Evolutionary conservation across 2,797 vertebrate genomes (phyloP).

Genomic region (Anolis apletophallus): DNA sequence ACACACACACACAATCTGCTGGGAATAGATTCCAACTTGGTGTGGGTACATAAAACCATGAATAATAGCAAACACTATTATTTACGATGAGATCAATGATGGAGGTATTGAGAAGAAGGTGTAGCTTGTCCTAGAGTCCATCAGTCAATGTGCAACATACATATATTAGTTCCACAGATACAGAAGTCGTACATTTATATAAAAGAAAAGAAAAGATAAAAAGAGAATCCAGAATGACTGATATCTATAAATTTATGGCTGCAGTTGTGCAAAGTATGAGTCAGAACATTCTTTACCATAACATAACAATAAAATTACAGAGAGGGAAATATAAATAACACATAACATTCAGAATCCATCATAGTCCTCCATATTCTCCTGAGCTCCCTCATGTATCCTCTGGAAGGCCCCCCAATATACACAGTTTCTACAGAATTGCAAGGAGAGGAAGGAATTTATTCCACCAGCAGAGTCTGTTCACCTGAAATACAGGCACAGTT

Average conservation of each 20-base stretch:
- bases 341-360: neutral
- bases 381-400: neutral
- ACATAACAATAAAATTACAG: neutral
- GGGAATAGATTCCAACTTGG: too few species aligned
- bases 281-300: neutral
- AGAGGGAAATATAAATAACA: neutral
- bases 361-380: neutral
- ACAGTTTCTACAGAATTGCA: neutral
- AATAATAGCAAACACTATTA: too few species aligned
- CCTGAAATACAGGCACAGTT: neutral
- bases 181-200: too few species aligned
- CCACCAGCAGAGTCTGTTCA: neutral
- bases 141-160: too few species aligned
- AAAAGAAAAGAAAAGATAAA: neutral
- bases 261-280: neutral
- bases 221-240: neutral
- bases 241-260: neutral
- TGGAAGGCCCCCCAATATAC: too few species aligned
- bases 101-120: too few species aligned
- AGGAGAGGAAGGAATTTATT: neutral
- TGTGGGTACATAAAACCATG: too few species aligned
- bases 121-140: too few species aligned
- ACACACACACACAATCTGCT: too few species aligned
- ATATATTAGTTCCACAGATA: too few species aligned
- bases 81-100: too few species aligned